A percentile compares a stretch with the other conserved stretches of the same genome.
Conservation (phyloP, 2,888 invertebrate species). For the Tipula vernalis region DNA sequence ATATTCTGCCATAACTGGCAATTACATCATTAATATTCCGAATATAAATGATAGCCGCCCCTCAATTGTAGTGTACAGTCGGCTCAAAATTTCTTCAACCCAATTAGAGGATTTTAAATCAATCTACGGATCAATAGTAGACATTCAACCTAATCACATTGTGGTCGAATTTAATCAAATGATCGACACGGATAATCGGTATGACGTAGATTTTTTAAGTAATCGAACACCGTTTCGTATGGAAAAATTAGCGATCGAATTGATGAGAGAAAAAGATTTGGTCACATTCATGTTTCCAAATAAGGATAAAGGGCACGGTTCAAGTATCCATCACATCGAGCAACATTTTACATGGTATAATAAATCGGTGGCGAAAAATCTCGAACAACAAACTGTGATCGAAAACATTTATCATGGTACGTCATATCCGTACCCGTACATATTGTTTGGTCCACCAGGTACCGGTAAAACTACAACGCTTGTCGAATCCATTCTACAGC, state of each 20-base stretch:
- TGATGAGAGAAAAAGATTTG: background rate
- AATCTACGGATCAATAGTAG: background rate
- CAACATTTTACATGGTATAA: slow-evolving; percentile 21
- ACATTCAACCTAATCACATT: background rate
- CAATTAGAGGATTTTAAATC: background rate
- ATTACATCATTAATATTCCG: background rate
- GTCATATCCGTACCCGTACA: slow-evolving; percentile 53
- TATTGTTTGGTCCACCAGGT: slow-evolving; percentile 66
- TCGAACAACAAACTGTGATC: slow-evolving; percentile 30
- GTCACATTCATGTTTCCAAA: background rate
- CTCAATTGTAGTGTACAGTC: background rate
- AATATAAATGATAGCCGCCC: background rate
- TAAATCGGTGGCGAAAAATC: slow-evolving; percentile 38
- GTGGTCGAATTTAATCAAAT: background rate
- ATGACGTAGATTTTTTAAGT: background rate
- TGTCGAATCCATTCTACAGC: slow-evolving; percentile 55
- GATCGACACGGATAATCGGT: background rate
- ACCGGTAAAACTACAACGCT: slow-evolving; percentile 50
- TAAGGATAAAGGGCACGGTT: background rate
- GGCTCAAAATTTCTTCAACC: background rate
- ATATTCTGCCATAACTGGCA: no score
- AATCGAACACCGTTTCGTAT: no score
- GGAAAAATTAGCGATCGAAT: background rate
- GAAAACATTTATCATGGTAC: slow-evolving; percentile 49
- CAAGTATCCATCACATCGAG: no score